Evolutionary conservation across 2,113 vertebrate species (phyloP).

Genomic region (Brachionichthys hirsutus): DNA sequence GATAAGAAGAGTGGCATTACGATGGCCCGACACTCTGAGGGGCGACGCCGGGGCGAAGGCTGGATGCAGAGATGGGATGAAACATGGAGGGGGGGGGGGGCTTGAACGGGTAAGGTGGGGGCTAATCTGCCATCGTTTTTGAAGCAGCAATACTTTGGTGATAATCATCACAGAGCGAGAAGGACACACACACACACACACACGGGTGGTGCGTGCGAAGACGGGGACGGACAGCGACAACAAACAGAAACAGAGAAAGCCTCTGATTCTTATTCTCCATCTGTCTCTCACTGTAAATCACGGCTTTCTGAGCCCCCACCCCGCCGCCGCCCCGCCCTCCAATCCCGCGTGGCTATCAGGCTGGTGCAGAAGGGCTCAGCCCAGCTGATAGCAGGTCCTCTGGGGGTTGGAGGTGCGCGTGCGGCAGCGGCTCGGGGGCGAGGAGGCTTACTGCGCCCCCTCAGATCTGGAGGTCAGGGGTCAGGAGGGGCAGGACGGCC

Average conservation of each 20-base stretch:
- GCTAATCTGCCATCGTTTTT: constrained; percentile 76
- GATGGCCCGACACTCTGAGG: constrained; percentile 57
- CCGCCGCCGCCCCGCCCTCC: constrained; percentile 59
- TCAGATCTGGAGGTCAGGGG: constrained; percentile 71
- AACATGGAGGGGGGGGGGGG: constrained; percentile 6
- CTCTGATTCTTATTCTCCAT: constrained; percentile 46
- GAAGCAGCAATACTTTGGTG: constrained; percentile 71
- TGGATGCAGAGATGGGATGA: constrained; percentile 51
- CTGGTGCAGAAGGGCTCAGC: constrained; percentile 74
- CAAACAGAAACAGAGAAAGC: constrained; percentile 58
- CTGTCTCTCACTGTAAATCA: constrained; percentile 68
- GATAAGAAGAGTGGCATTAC: constrained; percentile 76
- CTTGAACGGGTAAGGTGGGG: constrained; percentile 36
- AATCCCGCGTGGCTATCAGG: constrained; percentile 73
- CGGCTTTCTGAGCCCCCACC: constrained; percentile 55
- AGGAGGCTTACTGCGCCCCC: constrained; percentile 65
- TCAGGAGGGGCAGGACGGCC: constrained; percentile 39
- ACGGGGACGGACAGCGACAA: constrained; percentile 40
- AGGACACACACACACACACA: constrained; percentile 26
- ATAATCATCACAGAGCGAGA: constrained; percentile 69
- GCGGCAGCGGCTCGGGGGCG: constrained; percentile 63
- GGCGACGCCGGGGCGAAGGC: constrained; percentile 50
- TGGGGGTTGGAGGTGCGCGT: constrained; percentile 60
- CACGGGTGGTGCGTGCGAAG: constrained; percentile 39
- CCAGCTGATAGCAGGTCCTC: constrained; percentile 75